Evolutionary conservation across 2,888 invertebrate species (phyloP), one percentile per base, ranked within the genome.

Genomic region (Lasius platythorax): DNA sequence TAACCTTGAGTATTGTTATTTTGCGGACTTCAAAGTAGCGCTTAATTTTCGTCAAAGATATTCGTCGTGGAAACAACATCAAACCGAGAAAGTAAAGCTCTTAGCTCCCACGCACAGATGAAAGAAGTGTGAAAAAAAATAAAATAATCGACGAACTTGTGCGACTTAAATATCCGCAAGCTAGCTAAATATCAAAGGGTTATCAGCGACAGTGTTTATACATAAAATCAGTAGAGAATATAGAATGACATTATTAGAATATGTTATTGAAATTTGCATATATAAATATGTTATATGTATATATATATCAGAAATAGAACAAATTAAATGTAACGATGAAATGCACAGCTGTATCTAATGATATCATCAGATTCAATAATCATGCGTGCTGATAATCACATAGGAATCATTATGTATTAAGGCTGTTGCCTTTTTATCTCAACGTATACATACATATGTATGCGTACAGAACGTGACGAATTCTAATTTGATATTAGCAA

Each of bases 371-470:
- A 46, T 79, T 23, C n/a, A 40, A 61, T 61, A 46, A 67, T 18
- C 40, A 28, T 18, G 28, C n/a, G 1, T 30, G 12, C 11, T 56
- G 15, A 33, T 23, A 33, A 15, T 6, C 40, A 70, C 18, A 40
- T 5, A 37, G n/a, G 1, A 37, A 66, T 66, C 33, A 46, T 50
- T 75, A 23, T 23, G 5, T 70, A 5, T 58, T n/a, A n/a, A 30
- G 23, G 3, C 11, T 78, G 6, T 53, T 66, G 28, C n/a, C n/a
- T 78, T 79, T 79, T 46, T 23, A 78, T 79, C 56, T 43, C 30
- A 6, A 6, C 0, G 1, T 6, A 15, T n/a, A 6, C 1, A n/a
- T 67, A 40, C n/a, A 11, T 23, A 30, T 40, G 11, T 66, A n/a
- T 40, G 11, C 3, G 18, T 28, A 6, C 8, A 46, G 61, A 74